phyloP scores from a whole-genome alignment of 1,140 invertebrate genomes.

The Potamilus streckersoni region DNA sequence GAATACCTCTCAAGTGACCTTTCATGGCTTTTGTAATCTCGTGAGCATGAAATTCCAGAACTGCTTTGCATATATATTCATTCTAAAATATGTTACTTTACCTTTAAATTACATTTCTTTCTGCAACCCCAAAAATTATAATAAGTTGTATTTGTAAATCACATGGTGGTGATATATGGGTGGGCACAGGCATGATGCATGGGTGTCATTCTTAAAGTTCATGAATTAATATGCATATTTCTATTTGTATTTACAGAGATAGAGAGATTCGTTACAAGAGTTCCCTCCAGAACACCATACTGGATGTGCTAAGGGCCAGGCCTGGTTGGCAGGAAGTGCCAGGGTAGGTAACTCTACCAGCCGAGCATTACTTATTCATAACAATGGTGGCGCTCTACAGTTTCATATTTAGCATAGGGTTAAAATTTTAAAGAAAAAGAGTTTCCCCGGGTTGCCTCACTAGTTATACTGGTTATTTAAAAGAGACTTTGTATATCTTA shows the following conservation, averaged over 20 bases:
- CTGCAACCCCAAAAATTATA: neutral
- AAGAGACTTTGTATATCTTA: too few relatives aligned
- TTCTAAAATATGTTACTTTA: too few relatives aligned
- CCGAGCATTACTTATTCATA: neutral
- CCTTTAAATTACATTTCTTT: neutral
- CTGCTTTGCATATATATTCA: too few relatives aligned
- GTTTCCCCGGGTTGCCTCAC: too few relatives aligned
- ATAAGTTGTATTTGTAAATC: neutral
- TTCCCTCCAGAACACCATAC: conserved; percentile 66
- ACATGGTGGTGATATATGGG: neutral
- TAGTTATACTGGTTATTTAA: too few relatives aligned
- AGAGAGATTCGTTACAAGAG: conserved; percentile 66
- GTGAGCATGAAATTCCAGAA: too few relatives aligned
- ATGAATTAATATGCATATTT: neutral
- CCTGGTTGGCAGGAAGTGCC: conserved; percentile 66
- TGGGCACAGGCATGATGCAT: neutral
- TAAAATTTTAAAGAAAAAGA: too few relatives aligned
- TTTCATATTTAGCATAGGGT: too few relatives aligned
- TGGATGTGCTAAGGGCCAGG: conserved; percentile 63
- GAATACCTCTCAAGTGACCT: too few relatives aligned
- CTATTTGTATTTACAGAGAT: conserved; percentile 43
- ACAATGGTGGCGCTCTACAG: too few relatives aligned
- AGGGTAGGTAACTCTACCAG: conserved; percentile 36
- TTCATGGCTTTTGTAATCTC: too few relatives aligned
- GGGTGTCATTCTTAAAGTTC: neutral